phyloP scores from a whole-genome alignment of 2,797 vertebrate species.

The Kryptopterus vitreolus region DNA sequence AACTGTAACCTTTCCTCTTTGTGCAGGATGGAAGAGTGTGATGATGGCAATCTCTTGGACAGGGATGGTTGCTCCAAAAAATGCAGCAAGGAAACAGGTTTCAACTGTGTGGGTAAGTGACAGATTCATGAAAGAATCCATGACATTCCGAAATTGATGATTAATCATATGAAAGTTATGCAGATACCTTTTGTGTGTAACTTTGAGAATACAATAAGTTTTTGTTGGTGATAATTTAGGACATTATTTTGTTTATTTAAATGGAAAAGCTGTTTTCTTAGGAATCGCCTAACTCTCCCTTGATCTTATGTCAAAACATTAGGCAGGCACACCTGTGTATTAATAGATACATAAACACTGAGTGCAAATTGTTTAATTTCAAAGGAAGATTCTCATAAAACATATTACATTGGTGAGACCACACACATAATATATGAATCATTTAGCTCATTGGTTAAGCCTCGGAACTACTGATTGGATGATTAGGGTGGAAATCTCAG shows the following conservation, averaged over 20 bases:
- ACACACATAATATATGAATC: background rate
- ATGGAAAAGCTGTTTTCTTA: background rate
- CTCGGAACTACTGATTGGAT: background rate
- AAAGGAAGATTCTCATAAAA: background rate
- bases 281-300: too few species aligned
- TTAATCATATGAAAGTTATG: slow-evolving; percentile 12
- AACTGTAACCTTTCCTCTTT: slow-evolving; percentile 20
- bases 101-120: slow-evolving; percentile 85
- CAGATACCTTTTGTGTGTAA: background rate
- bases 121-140: background rate
- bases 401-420: background rate
- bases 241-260: background rate
- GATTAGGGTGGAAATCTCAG: background rate
- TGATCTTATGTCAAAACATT: too few species aligned
- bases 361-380: background rate
- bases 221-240: background rate
- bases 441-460: background rate
- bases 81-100: slow-evolving; percentile 82
- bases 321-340: background rate
- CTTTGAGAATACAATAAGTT: background rate
- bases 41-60: slow-evolving; percentile 87
- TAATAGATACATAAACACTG: background rate
- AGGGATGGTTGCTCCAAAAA: slow-evolving; percentile 90
- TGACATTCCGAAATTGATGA: slow-evolving; percentile 17
- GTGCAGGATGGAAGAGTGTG: slow-evolving; percentile 86